A percentile compares a stretch with the other conserved stretches of the same genome.
Evolutionary conservation across 2,113 vertebrate species (phyloP).

Genomic region (Pluvialis apricaria): DNA sequence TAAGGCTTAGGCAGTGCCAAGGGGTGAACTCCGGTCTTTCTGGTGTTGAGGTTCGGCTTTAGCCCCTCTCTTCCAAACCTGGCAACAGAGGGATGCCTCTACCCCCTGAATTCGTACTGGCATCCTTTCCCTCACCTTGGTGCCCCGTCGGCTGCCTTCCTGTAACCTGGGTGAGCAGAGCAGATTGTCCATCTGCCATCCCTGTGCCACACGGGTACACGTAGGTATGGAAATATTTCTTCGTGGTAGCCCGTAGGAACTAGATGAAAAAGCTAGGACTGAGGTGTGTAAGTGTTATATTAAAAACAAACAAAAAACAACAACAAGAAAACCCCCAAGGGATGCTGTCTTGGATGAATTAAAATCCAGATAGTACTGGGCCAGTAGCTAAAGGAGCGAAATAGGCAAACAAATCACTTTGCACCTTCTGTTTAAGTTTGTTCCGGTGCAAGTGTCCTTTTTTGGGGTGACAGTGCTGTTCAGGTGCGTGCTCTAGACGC

Average conservation of each 20-base stretch:
- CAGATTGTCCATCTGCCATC: not conserved
- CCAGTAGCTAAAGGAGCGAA: not conserved
- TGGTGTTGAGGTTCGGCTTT: not conserved
- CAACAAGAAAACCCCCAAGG: not conserved
- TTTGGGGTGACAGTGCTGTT: not conserved
- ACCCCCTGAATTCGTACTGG: not conserved
- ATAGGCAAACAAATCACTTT: not conserved
- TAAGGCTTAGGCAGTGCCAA: not conserved
- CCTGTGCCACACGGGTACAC: rapidly evolving
- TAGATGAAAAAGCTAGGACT: not conserved
- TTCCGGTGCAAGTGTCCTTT: not conserved
- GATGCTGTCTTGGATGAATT: not conserved
- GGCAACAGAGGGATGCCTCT: not conserved
- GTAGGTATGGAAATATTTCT: not conserved
- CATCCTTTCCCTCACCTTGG: not conserved
- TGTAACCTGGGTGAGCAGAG: not conserved
- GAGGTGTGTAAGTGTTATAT: not conserved
- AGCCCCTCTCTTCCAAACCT: not conserved
- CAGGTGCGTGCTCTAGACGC: not conserved
- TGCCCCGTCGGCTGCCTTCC: not conserved
- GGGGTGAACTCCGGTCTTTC: not conserved
- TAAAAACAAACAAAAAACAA: not conserved
- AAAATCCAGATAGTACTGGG: not conserved
- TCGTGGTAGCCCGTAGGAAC: not conserved
- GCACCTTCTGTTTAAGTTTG: not conserved